Base-by-base conservation (phyloP, 2,888 invertebrate species). In the Amiota minor region DNA sequence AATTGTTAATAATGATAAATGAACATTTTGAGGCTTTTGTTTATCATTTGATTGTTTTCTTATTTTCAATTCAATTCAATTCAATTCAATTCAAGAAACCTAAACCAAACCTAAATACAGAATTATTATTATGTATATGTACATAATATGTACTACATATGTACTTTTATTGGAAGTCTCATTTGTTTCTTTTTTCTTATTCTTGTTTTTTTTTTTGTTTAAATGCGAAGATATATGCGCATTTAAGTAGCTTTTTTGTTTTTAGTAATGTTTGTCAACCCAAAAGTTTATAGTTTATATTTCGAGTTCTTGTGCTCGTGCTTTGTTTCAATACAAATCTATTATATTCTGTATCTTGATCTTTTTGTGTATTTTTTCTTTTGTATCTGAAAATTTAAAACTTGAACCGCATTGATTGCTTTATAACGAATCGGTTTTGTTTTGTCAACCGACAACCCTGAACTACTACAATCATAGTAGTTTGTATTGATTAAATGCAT, bases 1-100 rank as follows among this genome's bases (percentile, higher is more conserved):
- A 77, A 76, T 78, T 77, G 73, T 75, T 75, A 75, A 77, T 78
- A 79, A 75, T 82, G 82, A 83, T 82, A 77, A 76, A 80, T 79
- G 77, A 72, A 35, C 35, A 35, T 35, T 35, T 35, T 35, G 35
- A 35, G 35, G 6, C 35, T 71, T 67, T 61, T 62, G 59, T 70
- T 76, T 73, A 76, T 18, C 75, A 74, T 65, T 67, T 62, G 56
- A 69, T 75, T 77, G n/a, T 62, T 70, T 64, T 55, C 67, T 12
- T 10, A 68, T 72, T 67, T 71, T 11, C 12, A 72, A 53, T 45
- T 49, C n/a, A 53, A 35, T 23, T 18, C 20, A 11, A 14, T 14
- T 35, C 23, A 23, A 50, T n/a, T 59, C n/a, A 23, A 45, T 71
- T 70, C 6, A 35, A 35, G 35, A 35, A 35, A 1, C 35, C 35